Evolutionary conservation across 2,888 invertebrate genomes (phyloP), one percentile per base, ranked within the genome.

Genomic region (Drosophila neoperkinsi): DNA sequence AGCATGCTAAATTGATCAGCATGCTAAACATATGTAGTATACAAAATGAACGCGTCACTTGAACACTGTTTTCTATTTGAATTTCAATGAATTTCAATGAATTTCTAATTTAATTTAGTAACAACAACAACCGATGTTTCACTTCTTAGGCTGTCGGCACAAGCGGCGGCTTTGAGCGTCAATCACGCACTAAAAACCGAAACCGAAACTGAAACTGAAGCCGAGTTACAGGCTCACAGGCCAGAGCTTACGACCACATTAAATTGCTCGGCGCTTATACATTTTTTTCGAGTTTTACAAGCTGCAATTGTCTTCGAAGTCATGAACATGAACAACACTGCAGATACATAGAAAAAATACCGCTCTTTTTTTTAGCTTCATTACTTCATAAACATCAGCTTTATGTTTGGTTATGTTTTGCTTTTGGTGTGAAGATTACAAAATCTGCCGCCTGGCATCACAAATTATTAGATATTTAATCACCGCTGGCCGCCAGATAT

Each of bases 181-280:
- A 71, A 87, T 79, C 90, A 90, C 89, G 90, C 87, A 87, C 87
- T 87, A 77, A 87, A 73, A 73, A 36, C 77, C 57, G 60, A 74
- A 59, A 41, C 64, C 43, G 61, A 75, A 64, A 53, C 56, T 56
- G 50, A 68, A 71, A 71, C 62, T 79, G 64, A 58, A 77, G 52
- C 16, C 52, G 59, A 62, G 61, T 61, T 75, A 31, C 74, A 64
- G 74, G 71, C 84, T 46, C 46, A 2, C 46, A 46, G 46, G 46
- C 60, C 67, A 70, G 33, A 33, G 56, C 64, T 43, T 57, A 56
- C 74, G 52, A 79, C 50, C 52, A 69, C 58, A 68, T 36, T 28
- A 57, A 65, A 59, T 61, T 60, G 61, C 38, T 52, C 41, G 10
- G 43, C 33, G 57, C 31, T 62, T 31, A 41, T 38, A 33, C 2